Evolutionary conservation across 2,797 vertebrate species (phyloP).

Genomic region (Acrocephalus scirpaceus): DNA sequence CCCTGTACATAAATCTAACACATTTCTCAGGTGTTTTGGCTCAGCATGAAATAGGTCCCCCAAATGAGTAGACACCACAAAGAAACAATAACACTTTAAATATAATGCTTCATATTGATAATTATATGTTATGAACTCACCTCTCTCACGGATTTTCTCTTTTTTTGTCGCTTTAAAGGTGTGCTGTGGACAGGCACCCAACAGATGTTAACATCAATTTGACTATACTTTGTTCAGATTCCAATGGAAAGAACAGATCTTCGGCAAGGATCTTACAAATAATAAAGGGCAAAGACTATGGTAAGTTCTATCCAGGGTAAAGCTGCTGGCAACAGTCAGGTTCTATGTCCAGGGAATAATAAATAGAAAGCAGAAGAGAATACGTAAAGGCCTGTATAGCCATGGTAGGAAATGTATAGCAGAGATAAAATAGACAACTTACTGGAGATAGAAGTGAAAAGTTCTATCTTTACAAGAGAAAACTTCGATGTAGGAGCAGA

Average conservation of each 20-base stretch:
- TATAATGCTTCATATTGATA: not conserved
- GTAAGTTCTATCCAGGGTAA: slow-evolving; percentile 78
- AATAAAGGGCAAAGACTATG: slow-evolving; percentile 94
- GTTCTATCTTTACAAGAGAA: not conserved
- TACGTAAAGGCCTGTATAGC: not conserved
- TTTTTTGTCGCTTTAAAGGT: slow-evolving; percentile 77
- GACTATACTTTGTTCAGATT: slow-evolving; percentile 94
- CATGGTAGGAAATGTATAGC: not conserved
- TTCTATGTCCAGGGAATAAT: not conserved
- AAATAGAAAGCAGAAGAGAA: not conserved
- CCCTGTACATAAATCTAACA: not conserved
- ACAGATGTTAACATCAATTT: slow-evolving; percentile 88
- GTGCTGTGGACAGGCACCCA: slow-evolving; percentile 91
- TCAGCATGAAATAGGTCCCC: not conserved
- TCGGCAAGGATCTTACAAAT: slow-evolving; percentile 94
- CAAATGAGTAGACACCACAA: not conserved
- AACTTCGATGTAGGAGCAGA: not conserved
- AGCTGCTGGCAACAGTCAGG: not conserved
- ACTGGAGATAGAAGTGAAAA: not conserved
- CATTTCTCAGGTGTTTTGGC: not conserved
- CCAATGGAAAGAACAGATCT: slow-evolving; percentile 90
- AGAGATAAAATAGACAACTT: not conserved
- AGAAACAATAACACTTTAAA: not conserved
- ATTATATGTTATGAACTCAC: not conserved
- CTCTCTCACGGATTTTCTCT: not conserved